Percentiles rank a stretch among this genome's conserved stretches.
Evolutionary conservation across 2,113 vertebrate species (phyloP).

Genomic region (Vulpes lagopus): DNA sequence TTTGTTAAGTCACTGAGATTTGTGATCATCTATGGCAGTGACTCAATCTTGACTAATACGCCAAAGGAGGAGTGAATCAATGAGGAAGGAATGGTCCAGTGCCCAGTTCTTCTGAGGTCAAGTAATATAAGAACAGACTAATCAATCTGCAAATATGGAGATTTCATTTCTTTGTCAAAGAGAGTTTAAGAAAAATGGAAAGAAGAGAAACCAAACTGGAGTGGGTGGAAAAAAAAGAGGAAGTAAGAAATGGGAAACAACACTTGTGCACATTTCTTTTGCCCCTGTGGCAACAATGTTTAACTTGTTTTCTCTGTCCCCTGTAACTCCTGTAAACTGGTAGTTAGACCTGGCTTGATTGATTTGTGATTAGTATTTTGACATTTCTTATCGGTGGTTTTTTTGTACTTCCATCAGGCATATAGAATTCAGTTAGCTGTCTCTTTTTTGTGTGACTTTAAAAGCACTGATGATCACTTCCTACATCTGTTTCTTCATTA

Average conservation of each 20-base stretch:
- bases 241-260: not conserved
- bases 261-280: not conserved
- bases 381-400: not conserved
- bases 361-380: not conserved
- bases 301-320: not conserved
- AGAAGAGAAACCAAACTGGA: not conserved
- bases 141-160: not conserved
- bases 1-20: not conserved
- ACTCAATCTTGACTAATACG: not conserved
- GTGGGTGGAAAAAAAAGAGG: not conserved
- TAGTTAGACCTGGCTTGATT: not conserved
- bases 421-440: not conserved
- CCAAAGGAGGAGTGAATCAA: not conserved
- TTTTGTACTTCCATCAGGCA: not conserved
- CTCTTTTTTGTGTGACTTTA: not conserved
- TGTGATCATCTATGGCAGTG: not conserved
- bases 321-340: not conserved
- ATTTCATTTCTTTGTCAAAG: not conserved
- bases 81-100: not conserved
- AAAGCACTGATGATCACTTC: not conserved
- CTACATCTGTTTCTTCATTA: not conserved
- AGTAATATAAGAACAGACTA: not conserved
- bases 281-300: not conserved
- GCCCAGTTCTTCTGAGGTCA: not conserved
- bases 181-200: not conserved